These are phyloP conservation scores for Mimas tiliae DNA, from an alignment of 2,888 invertebrate species.

Conservation along the genomic window DNA sequence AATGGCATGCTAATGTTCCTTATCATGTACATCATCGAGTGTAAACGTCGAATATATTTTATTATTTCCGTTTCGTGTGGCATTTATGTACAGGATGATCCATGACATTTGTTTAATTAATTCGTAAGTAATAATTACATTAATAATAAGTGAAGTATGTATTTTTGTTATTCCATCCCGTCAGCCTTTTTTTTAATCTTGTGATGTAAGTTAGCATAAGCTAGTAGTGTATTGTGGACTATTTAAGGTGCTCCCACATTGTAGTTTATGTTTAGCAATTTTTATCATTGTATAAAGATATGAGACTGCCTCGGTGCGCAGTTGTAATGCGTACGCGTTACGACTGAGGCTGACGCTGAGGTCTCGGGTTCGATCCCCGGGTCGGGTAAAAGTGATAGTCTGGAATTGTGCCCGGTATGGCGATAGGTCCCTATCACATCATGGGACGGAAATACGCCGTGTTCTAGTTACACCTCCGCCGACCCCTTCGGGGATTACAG, in stretches of 20 bases:
- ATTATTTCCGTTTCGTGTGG: not conserved
- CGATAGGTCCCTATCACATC: too few relatives aligned
- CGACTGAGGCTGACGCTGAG: too few relatives aligned
- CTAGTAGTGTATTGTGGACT: not conserved
- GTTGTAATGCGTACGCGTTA: too few relatives aligned
- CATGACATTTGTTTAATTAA: conserved; percentile 7
- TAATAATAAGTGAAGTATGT: not conserved
- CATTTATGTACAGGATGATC: conserved; percentile 5
- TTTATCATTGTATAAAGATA: not conserved
- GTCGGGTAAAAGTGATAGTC: too few relatives aligned
- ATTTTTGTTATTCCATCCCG: not conserved
- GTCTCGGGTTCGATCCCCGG: too few relatives aligned
- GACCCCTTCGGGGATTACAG: too few relatives aligned
- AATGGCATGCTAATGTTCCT: too few relatives aligned
- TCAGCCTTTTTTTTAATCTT: not conserved
- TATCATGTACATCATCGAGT: not conserved
- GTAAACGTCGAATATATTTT: not conserved
- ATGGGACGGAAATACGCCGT: too few relatives aligned
- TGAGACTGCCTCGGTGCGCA: too few relatives aligned
- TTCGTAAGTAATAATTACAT: not conserved
- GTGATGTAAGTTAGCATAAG: conserved; percentile 1
- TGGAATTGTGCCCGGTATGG: too few relatives aligned
- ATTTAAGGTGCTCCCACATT: not conserved
- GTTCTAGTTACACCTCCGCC: too few relatives aligned
- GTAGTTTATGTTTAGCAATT: too few relatives aligned